phyloP scores from a whole-genome alignment of 2,888 invertebrate genomes.

The Tiphia femorata region DNA sequence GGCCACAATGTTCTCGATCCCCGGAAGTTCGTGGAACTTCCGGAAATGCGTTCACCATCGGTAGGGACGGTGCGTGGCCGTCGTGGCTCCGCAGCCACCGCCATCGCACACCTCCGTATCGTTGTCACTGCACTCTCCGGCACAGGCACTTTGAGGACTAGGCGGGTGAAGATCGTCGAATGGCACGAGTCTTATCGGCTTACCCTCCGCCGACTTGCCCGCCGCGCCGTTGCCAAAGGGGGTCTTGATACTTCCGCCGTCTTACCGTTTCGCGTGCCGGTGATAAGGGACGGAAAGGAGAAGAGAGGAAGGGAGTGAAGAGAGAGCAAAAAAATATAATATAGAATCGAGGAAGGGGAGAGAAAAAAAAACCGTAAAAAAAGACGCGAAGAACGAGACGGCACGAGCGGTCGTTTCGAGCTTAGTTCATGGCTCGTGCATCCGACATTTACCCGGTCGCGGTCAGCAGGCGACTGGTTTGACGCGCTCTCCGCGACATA shows the following conservation, averaged over 20 bases:
- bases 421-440: conserved; percentile 58
- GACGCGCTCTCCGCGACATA: conserved; percentile 2
- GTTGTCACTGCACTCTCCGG: conserved; percentile 39
- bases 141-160: conserved; percentile 21
- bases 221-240: no score
- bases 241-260: conserved; percentile 15
- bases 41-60: conserved; percentile 45
- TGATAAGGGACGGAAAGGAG: not conserved
- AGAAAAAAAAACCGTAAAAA: not conserved
- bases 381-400: conserved; percentile 22
- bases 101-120: conserved; percentile 57
- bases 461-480: conserved; percentile 65
- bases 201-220: no score
- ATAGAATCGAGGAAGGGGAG: not conserved
- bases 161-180: conserved; percentile 10
- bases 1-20: not conserved
- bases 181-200: not conserved
- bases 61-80: conserved; percentile 57
- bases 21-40: conserved; percentile 36
- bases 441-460: conserved; percentile 62
- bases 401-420: conserved; percentile 40
- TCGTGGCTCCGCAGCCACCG: conserved; percentile 59
- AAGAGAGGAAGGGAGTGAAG: not conserved
- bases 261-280: no score
- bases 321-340: no score